Evolutionary conservation across 2,797 vertebrate species (phyloP).

Genomic region (Sebastes dallii): DNA sequence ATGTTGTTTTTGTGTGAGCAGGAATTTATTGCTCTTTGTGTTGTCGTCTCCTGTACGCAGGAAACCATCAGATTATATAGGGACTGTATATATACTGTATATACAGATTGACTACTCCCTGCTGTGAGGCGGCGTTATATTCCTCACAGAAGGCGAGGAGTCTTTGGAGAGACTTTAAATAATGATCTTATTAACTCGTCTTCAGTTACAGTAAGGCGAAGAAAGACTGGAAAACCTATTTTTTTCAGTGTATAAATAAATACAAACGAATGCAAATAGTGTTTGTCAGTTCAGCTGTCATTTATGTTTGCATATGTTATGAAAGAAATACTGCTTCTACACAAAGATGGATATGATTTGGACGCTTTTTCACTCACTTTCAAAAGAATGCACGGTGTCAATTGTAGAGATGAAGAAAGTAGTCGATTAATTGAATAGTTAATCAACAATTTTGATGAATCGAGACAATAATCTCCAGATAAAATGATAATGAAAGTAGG

Average conservation of each 20-base stretch:
- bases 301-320: background rate
- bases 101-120: too few species aligned
- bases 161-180: background rate
- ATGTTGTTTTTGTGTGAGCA: background rate
- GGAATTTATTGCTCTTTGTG: background rate
- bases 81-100: background rate
- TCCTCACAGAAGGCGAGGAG: background rate
- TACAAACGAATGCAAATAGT: background rate
- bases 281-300: background rate
- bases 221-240: background rate
- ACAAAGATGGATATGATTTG: background rate
- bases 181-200: background rate
- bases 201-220: background rate
- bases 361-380: background rate
- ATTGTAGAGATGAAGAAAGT: background rate
- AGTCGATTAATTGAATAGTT: background rate
- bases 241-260: background rate
- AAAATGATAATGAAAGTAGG: background rate
- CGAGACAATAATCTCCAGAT: background rate
- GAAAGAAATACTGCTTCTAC: background rate
- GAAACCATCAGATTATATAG: slow-evolving; percentile 5
- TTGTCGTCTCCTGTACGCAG: background rate
- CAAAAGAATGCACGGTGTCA: background rate
- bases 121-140: background rate
- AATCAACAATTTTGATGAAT: background rate